Evolutionary conservation across 1,140 invertebrate genomes (phyloP).

Genomic region (Cotesia vestalis): DNA sequence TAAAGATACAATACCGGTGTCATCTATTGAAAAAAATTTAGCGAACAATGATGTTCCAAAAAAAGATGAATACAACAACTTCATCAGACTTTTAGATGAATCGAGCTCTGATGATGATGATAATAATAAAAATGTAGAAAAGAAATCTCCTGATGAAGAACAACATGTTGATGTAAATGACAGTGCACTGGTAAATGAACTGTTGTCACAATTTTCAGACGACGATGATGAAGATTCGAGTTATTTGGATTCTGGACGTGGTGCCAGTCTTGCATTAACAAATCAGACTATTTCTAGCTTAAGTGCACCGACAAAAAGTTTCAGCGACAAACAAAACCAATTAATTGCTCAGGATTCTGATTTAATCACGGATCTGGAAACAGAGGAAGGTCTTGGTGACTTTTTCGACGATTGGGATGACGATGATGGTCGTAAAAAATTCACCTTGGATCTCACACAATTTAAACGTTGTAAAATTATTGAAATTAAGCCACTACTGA

Average conservation of each 20-base stretch:
- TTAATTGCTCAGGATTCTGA: neutral
- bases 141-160: neutral
- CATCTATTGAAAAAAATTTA: too few species aligned
- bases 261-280: neutral
- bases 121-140: neutral
- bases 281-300: neutral
- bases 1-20: too few species aligned
- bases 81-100: neutral
- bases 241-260: neutral
- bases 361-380: neutral
- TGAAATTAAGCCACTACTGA: slow-evolving; percentile 45
- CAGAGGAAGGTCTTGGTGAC: slow-evolving; percentile 45
- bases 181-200: neutral
- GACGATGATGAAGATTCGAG: neutral
- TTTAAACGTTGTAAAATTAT: slow-evolving; percentile 65
- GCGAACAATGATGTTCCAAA: too few species aligned
- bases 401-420: slow-evolving; percentile 54
- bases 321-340: slow-evolving; percentile 3
- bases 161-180: slow-evolving; percentile 12
- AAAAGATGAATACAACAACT: neutral
- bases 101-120: neutral
- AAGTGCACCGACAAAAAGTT: neutral
- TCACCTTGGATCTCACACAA: slow-evolving; percentile 56
- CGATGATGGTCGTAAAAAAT: slow-evolving; percentile 34
- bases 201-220: slow-evolving; percentile 23